Conservation (phyloP, 2,113 vertebrate species). For the Setophaga kirtlandii region DNA sequence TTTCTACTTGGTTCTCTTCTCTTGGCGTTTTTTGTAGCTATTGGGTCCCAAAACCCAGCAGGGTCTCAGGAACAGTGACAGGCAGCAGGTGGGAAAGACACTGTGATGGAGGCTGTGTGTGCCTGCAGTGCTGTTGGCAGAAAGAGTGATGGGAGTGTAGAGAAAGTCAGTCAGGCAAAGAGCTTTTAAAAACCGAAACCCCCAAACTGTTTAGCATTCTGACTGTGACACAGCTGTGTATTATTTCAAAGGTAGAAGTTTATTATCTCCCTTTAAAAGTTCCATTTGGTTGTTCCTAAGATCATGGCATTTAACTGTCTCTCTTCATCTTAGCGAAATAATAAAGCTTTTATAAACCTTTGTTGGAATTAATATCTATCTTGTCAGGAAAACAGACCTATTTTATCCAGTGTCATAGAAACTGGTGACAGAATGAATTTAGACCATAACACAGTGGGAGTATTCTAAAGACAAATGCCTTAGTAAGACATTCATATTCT, state of each 20-base stretch:
- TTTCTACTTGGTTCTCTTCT: neutral
- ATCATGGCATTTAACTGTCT: neutral
- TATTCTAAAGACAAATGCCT: slow-evolving; percentile 17
- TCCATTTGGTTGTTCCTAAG: neutral
- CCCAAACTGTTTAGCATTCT: neutral
- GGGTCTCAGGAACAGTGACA: neutral
- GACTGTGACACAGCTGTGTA: neutral
- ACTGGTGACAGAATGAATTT: slow-evolving; percentile 5
- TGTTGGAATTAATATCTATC: neutral
- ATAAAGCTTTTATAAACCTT: neutral
- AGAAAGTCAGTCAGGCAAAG: neutral
- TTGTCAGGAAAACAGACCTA: slow-evolving; percentile 25
- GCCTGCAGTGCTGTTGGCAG: neutral
- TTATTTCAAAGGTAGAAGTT: neutral
- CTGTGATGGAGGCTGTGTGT: neutral
- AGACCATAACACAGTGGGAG: slow-evolving; percentile 15
- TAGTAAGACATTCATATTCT: neutral
- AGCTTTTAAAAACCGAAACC: neutral
- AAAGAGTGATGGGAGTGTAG: neutral
- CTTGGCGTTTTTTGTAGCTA: neutral
- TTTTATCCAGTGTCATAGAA: slow-evolving; percentile 40
- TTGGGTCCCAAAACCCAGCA: neutral
- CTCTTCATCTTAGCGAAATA: neutral
- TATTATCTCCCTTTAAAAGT: neutral
- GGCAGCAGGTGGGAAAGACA: neutral